Conservation (phyloP, 1,140 invertebrate genomes). For the Bombus cullumanus region DNA sequence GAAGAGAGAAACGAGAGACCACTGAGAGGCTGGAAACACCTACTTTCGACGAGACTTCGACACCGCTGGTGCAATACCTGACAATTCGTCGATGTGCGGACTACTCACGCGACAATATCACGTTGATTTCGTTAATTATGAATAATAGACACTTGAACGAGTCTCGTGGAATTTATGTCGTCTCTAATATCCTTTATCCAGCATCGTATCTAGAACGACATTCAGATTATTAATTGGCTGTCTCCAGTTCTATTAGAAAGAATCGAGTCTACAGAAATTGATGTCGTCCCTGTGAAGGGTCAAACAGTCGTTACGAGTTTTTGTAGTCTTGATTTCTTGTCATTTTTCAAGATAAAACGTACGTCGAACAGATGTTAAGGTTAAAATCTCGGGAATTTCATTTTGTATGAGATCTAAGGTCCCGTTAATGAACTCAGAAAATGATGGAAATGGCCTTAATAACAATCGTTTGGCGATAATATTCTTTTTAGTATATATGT, state of each 20-base stretch:
- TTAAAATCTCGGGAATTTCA: not conserved
- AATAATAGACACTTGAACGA: conserved; percentile 33
- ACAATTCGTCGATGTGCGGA: conserved; percentile 19
- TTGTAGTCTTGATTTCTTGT: not conserved
- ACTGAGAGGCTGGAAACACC: not conserved
- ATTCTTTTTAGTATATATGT: too few relatives aligned
- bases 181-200: conserved; percentile 32
- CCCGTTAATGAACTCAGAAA: not conserved
- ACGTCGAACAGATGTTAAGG: not conserved
- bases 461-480: not conserved
- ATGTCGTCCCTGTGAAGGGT: not conserved
- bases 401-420: not conserved
- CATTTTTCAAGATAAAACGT: not conserved
- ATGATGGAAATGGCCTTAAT: not conserved
- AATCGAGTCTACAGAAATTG: not conserved
- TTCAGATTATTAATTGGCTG: conserved; percentile 46
- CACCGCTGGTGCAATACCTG: conserved; percentile 10
- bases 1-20: too few relatives aligned
- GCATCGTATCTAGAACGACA: not conserved
- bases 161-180: not conserved
- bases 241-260: not conserved
- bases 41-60: not conserved
- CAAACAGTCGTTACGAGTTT: not conserved
- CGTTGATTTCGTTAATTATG: conserved; percentile 28
- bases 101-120: conserved; percentile 21